These are phyloP conservation scores for Willowsia nigromaculata DNA, from an alignment of 2,888 invertebrate species.

Conservation along the genomic window DNA sequence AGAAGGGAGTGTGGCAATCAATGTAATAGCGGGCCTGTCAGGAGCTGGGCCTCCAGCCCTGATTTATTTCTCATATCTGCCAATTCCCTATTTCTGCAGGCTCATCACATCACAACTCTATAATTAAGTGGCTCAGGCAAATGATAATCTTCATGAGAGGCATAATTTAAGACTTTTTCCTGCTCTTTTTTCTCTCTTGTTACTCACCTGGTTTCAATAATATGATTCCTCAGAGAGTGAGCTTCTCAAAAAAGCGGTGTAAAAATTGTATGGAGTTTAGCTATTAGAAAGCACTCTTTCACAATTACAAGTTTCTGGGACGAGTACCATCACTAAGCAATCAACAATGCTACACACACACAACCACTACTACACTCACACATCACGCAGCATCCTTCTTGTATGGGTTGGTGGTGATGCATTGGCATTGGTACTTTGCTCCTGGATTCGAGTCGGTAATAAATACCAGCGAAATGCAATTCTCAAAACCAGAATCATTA, in stretches of 20 bases:
- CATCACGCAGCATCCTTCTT: not conserved
- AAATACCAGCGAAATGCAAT: slow-evolving; percentile 20
- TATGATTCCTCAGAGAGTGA: not conserved
- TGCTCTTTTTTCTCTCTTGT: slow-evolving; percentile 57
- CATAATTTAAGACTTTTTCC: slow-evolving; percentile 72
- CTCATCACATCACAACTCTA: slow-evolving; percentile 73
- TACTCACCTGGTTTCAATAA: slow-evolving; percentile 56
- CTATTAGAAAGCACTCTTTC: slow-evolving; percentile 25
- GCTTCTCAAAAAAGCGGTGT: not conserved
- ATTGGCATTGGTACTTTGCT: not conserved
- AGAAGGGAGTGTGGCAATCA: slow-evolving; percentile 74
- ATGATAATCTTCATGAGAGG: slow-evolving; percentile 73
- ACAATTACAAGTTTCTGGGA: not conserved
- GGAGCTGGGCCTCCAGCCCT: slow-evolving; percentile 73
- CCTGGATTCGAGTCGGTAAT: not conserved
- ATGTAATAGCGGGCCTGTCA: slow-evolving; percentile 73
- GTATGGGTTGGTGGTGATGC: slow-evolving; percentile 5
- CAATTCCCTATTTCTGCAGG: slow-evolving; percentile 73
- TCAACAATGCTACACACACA: not conserved
- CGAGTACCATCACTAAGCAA: not conserved
- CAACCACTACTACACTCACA: not conserved
- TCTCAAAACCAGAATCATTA: slow-evolving; percentile 58
- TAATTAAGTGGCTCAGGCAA: slow-evolving; percentile 73
- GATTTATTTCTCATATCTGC: slow-evolving; percentile 74
- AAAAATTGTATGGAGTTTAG: slow-evolving; percentile 13